Evolutionary conservation across 1,140 invertebrate genomes (phyloP), one percentile per base, ranked within the genome.

Genomic region (Calliopsis andreniformis): DNA sequence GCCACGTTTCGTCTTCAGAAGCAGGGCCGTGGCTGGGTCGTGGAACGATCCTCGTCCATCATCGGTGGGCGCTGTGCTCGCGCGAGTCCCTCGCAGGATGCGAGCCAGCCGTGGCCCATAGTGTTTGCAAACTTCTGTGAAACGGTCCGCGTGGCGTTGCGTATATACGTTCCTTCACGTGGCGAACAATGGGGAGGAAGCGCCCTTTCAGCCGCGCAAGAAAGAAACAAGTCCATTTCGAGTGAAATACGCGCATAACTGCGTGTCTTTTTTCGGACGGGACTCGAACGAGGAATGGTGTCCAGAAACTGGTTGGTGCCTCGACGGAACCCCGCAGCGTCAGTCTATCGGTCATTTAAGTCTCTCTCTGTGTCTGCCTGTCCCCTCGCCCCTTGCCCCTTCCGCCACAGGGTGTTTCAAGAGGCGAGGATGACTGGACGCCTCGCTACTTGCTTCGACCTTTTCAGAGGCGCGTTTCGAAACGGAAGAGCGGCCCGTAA

Each of bases 51-150:
- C 70, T 78, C 62, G 70, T 78, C 39, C 61, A 47, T 78, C 76
- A 75, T 75, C 62, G 8, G 35, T 30, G 45, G 1, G 55, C n/a
- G 49, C 56, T 20, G 16, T 10, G 4, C 35, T 5, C 35, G n/a
- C 35, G 14, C 20, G 69, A 30, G 14, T 42, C 47, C 43, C 23
- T 62, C 56, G 28, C 47, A 43, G 39, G 14, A 56, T n/a, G 39
- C 51, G 28, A 20, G 7, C 23, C 23, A 43, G 28, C 39, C 61
- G 47, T n/a, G 35, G 35, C 42, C 67, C 51, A 58, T 49, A 67
- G 42, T 86, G 84, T 86, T 86, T 86, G 81, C 84, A 86, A 86
- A 86, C 84, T 84, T 78, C 23, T 76, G 75, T 43, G 62, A 64
- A 83, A 58, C 20, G n/a, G 61, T 25, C 14, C 55, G 16, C 0